Base-by-base conservation (phyloP, 1,140 invertebrate genomes). In the Drosophila carrolli region DNA sequence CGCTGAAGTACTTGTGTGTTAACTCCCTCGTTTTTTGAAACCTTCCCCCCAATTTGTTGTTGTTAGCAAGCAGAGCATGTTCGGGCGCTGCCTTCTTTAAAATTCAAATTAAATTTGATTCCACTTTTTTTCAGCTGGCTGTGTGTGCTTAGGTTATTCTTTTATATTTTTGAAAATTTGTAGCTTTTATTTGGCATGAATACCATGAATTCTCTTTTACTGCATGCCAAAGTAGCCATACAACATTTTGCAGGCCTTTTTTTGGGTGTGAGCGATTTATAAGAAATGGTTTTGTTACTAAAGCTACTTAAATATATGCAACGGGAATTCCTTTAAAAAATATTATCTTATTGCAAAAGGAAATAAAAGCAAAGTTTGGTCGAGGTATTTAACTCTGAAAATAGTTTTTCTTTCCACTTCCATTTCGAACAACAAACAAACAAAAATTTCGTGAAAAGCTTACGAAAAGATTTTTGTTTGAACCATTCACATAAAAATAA, bases 41-140 rank as follows among this genome's bases (percentile, higher is more conserved):
- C 51, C 51, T 13, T 13, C 37, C 55, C 32, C 32, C 35, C 41
- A 48, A 74, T 62, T 65, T 75, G 40, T 60, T 63, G 75, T 65
- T 78, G 75, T 72, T 58, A 37, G 54, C 75, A 78, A 47, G 75
- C 76, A 60, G 50, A 72, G 44, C 76, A 78, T 78, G 76, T 78
- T 44, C 75, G 63, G 66, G 74, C 66, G 50, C 56, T 73, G 70
- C 65, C 70, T 85, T 78, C 61, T 85, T 78, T 78, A 81, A 85
- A 85, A 85, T 85, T 85, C 61, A 85, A 85, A 85, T 85, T 72
- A 85, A 85, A 81, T 86, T 84, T 84, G 79, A 82, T 78, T 75
- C 70, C 35, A 46, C 56, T 71, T 58, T 73, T 74, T 55, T 62
- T 29, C 46, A 44, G 65, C 27, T 71, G 43, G 37, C 35, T 54